phyloP scores from a whole-genome alignment of 2,888 invertebrate genomes.

The Gordius sp. region DNA sequence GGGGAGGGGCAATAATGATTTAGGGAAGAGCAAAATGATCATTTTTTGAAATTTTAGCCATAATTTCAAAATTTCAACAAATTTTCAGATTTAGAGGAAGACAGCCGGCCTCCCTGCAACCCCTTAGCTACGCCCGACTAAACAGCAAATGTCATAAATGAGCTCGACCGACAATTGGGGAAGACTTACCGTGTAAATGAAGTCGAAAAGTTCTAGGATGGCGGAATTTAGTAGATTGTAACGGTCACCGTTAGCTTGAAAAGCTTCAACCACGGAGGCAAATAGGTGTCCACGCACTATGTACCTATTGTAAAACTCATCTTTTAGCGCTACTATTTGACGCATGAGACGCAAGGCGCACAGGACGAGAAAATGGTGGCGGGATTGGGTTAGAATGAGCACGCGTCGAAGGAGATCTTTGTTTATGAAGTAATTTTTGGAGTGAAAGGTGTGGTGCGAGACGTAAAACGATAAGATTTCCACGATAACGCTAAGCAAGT shows the following conservation, averaged over 20 bases:
- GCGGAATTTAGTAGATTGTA: conserved; percentile 97
- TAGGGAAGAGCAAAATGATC: too few species aligned
- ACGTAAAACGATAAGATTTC: conserved; percentile 91
- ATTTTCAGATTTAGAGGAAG: too few species aligned
- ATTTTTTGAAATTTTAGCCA: too few species aligned
- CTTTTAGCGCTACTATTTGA: conserved; percentile 80
- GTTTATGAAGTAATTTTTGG: conserved; percentile 83
- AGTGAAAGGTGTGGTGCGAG: conserved; percentile 93
- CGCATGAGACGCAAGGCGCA: conserved; percentile 82
- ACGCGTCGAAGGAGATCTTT: conserved; percentile 81
- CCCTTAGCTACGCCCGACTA: too few species aligned
- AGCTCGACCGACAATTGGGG: too few species aligned
- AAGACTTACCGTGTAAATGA: conserved; percentile 42
- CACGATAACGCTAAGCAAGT: conserved; percentile 67
- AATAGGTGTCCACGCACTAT: conserved; percentile 77
- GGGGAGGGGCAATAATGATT: too few species aligned
- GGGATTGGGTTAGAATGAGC: conserved; percentile 77
- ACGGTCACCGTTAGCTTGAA: conserved; percentile 76
- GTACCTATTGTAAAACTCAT: conserved; percentile 89
- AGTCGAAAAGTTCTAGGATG: conserved; percentile 94
- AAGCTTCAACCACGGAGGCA: conserved; percentile 78
- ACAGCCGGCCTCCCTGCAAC: too few species aligned
- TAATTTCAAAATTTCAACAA: too few species aligned
- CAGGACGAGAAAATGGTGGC: conserved; percentile 81
- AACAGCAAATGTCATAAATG: too few species aligned